Evolutionary conservation across 2,888 invertebrate genomes (phyloP), one percentile per base, ranked within the genome.

Genomic region (Trilocha varians): DNA sequence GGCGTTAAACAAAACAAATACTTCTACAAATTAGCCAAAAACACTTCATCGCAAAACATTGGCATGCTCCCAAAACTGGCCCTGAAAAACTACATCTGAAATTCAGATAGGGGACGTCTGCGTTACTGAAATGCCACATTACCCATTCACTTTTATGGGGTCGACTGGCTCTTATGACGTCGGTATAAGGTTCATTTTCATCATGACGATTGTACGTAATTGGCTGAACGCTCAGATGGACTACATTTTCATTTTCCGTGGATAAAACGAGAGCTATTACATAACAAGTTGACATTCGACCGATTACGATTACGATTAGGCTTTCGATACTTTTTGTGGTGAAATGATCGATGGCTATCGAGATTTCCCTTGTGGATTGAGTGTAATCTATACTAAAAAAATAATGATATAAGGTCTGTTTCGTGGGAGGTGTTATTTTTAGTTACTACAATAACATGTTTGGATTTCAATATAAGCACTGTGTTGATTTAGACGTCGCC

Each of bases 21-120:
- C 47, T 49, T 73, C 65, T 68, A 63, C 66, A 70, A 74, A 76
- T 76, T 74, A 77, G 74, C 68, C 69, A 60, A 71, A 75, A 74
- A 73, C 69, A 71, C 68, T 67, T 56, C 54, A 59, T 64, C 63
- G 55, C 62, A 59, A 59, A 64, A 65, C 61, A 63, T 69, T 78
- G 78, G 78, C 77, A 50, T 52, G 44, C 49, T 46, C 62, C 71
- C 71, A 70, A 67, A 58, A 57, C 55, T 62, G 61, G 55, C 55
- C 50, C 59, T 59, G 58, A 68, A 66, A 74, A 71, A 65, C 62
- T 61, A 57, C 61, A 74, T 73, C 68, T 70, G 70, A 75, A 75
- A 63, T 75, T 74, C 69, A 71, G 70, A 74, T 74, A 49, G 41
- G 59, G 54, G 57, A 63, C 60, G 57, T 61, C 53, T 50, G 52